Conservation (phyloP, 2,113 vertebrate genomes). For the Struthio camelus region DNA sequence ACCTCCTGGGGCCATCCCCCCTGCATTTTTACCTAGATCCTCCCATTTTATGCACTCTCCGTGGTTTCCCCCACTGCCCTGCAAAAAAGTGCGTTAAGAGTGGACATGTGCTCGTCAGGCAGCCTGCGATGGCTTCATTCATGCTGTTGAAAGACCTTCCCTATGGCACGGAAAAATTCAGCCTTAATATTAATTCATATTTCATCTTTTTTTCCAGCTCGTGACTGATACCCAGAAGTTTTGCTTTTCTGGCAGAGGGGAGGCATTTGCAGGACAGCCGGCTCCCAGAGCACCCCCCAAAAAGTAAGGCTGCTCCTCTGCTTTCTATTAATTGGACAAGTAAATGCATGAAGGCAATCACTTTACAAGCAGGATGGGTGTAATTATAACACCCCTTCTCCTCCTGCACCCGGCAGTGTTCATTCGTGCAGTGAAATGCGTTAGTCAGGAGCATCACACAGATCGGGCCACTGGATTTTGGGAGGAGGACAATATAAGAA, state of each 20-base stretch:
- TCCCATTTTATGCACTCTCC: background rate
- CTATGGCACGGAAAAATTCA: background rate
- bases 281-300: slow-evolving; percentile 50
- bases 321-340: background rate
- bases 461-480: no score
- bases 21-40: background rate
- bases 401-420: no score
- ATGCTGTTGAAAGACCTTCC: accelerated
- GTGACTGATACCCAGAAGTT: background rate
- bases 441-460: no score
- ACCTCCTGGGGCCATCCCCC: background rate
- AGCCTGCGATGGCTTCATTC: background rate
- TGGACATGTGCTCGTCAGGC: accelerated
- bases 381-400: background rate
- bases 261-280: slow-evolving; percentile 9
- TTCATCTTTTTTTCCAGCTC: background rate
- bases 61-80: background rate
- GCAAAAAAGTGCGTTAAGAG: background rate
- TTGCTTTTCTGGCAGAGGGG: background rate
- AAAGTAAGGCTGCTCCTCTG: slow-evolving; percentile 53
- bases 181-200: background rate
- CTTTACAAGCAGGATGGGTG: background rate
- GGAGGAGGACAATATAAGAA: no score
- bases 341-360: background rate
- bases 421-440: no score